phyloP scores from a whole-genome alignment of 2,797 vertebrate species.

The Tinamus major region DNA sequence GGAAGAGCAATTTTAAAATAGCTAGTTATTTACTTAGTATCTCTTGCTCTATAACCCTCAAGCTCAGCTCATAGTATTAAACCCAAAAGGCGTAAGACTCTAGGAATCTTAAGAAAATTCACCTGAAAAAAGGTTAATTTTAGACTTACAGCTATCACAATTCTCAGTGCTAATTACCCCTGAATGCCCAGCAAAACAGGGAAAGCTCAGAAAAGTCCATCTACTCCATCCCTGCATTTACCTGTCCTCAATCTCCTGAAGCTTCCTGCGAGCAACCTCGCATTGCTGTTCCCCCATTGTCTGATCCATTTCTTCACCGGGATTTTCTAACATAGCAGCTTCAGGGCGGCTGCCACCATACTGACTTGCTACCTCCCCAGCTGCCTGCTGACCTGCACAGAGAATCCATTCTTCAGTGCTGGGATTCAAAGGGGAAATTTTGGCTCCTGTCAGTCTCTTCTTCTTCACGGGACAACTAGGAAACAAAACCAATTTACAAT shows the following conservation, averaged over 20 bases:
- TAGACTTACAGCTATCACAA: background rate
- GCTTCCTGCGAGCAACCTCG: conserved; percentile 79
- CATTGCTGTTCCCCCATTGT: conserved; percentile 79
- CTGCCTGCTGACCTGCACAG: conserved; percentile 73
- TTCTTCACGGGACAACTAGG: conserved; percentile 79
- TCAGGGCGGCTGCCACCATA: conserved; percentile 61
- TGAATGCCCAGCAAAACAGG: conserved; percentile 33
- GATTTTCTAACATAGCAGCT: conserved; percentile 72
- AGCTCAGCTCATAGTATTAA: background rate
- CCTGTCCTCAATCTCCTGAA: conserved; percentile 84
- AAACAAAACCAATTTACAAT: background rate
- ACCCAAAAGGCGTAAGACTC: background rate
- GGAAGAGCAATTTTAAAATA: background rate
- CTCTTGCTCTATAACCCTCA: background rate
- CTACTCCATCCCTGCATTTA: conserved; percentile 68
- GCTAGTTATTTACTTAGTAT: background rate
- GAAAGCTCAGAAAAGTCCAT: conserved; percentile 62
- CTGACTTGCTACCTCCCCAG: conserved; percentile 66
- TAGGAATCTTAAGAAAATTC: background rate
- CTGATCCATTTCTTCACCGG: conserved; percentile 83
- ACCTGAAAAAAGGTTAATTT: background rate
- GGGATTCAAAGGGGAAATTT: conserved; percentile 68
- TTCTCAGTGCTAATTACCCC: background rate
- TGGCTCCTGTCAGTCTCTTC: conserved; percentile 77
- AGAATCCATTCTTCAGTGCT: conserved; percentile 74